These are phyloP conservation scores for Hylomyscus alleni DNA, from an alignment of 2,797 vertebrate species.

Conservation along the genomic window DNA sequence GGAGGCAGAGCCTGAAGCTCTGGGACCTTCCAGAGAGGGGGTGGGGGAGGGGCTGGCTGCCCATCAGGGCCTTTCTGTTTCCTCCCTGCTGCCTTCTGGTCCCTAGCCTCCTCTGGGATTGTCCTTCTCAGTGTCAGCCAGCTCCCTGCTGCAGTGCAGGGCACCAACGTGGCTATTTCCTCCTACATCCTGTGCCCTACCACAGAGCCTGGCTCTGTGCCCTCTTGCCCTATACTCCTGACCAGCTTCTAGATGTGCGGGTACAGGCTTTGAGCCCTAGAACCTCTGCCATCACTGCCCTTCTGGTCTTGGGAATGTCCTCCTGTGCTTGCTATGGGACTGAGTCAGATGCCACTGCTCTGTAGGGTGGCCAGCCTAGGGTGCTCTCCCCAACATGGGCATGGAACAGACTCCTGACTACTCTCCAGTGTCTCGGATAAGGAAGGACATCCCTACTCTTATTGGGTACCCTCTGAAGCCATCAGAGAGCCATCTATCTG, in stretches of 20 bases:
- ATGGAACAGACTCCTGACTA: background rate
- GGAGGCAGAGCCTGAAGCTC: background rate
- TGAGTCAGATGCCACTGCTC: background rate
- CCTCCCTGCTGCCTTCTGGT: background rate
- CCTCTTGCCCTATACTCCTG: conserved; percentile 57
- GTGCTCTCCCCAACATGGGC: background rate
- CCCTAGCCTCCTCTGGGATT: conserved; percentile 56
- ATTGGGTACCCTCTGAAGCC: background rate
- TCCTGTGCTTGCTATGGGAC: background rate
- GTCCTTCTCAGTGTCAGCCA: conserved; percentile 77
- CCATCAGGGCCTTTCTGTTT: background rate
- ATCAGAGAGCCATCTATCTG: background rate
- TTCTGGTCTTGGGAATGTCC: background rate
- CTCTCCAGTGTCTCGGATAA: background rate
- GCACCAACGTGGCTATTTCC: conserved; percentile 49
- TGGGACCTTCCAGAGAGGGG: background rate
- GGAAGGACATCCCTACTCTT: background rate
- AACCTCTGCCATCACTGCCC: background rate
- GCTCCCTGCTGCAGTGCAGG: conserved; percentile 77
- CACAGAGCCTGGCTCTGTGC: conserved; percentile 71
- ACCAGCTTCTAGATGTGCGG: conserved; percentile 48
- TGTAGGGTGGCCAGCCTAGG: background rate
- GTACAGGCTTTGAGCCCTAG: background rate
- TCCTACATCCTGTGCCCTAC: conserved; percentile 76
- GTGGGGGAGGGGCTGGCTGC: background rate